A percentile compares a stretch with the other conserved stretches of the same genome.
phyloP scores from a whole-genome alignment of 35 echinoderm and acorn worm species.

The Diadema setosum region DNA sequence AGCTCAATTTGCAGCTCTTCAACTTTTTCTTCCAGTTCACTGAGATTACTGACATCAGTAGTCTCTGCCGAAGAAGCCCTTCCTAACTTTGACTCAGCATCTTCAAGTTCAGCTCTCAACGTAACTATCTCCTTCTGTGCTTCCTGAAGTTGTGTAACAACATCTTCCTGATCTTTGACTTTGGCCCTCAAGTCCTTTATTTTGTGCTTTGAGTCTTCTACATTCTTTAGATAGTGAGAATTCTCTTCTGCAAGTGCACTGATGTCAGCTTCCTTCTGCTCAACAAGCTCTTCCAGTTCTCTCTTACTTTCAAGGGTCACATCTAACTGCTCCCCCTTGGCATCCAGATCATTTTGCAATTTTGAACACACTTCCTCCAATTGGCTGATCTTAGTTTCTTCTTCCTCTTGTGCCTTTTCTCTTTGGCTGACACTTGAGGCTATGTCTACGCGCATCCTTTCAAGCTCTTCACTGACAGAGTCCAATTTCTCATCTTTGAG shows the following conservation, averaged over 20 bases:
- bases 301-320: slow-evolving; percentile 65
- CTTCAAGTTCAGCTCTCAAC: neutral
- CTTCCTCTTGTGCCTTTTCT: slow-evolving; percentile 37
- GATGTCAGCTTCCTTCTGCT: slow-evolving; percentile 87
- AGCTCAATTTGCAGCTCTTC: neutral
- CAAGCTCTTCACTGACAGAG: neutral
- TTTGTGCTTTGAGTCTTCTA: slow-evolving; percentile 74
- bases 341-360: slow-evolving; percentile 50
- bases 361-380: slow-evolving; percentile 55
- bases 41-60: neutral
- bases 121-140: neutral
- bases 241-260: slow-evolving; percentile 83
- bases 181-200: slow-evolving; percentile 29
- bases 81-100: slow-evolving; percentile 3
- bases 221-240: slow-evolving; percentile 66
- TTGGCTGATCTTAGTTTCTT: slow-evolving; percentile 30
- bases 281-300: slow-evolving; percentile 66
- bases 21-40: slow-evolving; percentile 26
- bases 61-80: slow-evolving; percentile 3
- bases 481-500: neutral
- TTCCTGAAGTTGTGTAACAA: slow-evolving; percentile 17
- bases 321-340: slow-evolving; percentile 77
- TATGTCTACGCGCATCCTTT: neutral
- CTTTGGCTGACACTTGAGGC: neutral
- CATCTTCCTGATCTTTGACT: slow-evolving; percentile 5